phyloP scores from a whole-genome alignment of 1,140 invertebrate species.

The Drosophila rhopaloa region DNA sequence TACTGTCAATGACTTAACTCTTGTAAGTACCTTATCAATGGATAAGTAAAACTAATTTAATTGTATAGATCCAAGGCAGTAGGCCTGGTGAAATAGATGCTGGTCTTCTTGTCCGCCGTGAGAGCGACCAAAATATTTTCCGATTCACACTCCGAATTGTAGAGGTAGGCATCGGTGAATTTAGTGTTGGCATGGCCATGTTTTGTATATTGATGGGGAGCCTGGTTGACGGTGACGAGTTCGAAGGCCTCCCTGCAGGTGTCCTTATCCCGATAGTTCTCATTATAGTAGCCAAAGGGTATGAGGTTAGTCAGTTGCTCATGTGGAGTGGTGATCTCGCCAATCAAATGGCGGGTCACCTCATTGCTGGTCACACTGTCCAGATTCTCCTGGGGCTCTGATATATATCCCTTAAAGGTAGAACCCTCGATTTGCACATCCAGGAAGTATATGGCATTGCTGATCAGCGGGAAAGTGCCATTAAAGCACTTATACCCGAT shows the following conservation, averaged over 20 bases:
- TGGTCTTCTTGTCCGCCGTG: conserved; percentile 28
- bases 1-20: too few species aligned
- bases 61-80: conserved; percentile 7
- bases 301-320: conserved; percentile 15
- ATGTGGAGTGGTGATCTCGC: conserved; percentile 21
- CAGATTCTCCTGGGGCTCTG: conserved; percentile 37
- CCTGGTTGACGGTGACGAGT: conserved; percentile 38
- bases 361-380: conserved; percentile 2
- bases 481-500: conserved; percentile 41
- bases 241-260: conserved; percentile 29
- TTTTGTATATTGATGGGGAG: conserved; percentile 22
- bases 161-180: conserved; percentile 29
- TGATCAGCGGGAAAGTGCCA: conserved; percentile 26
- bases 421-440: conserved; percentile 40
- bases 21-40: too few species aligned
- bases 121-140: conserved; percentile 33
- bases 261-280: conserved; percentile 38
- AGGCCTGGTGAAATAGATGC: conserved; percentile 40
- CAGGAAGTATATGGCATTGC: conserved; percentile 43
- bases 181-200: conserved; percentile 7
- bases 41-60: neutral
- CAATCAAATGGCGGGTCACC: conserved; percentile 22
- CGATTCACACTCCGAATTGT: conserved; percentile 20
- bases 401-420: conserved; percentile 30
- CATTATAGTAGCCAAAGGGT: conserved; percentile 40